phyloP scores from a whole-genome alignment of 2,113 vertebrate genomes.

The Henicopernis longicauda region DNA sequence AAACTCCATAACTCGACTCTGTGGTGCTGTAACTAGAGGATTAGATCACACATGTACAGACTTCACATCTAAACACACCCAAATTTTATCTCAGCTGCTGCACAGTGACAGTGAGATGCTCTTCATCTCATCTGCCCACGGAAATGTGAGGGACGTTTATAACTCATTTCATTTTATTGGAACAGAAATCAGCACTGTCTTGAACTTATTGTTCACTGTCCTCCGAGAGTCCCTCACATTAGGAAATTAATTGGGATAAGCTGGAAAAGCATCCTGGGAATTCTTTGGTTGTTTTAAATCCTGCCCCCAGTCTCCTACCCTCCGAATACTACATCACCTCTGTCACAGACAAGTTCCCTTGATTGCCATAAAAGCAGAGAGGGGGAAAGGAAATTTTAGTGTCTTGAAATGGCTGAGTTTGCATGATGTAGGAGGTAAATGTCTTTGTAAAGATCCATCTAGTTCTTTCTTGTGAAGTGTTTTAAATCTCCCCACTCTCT shows the following conservation, averaged over 20 bases:
- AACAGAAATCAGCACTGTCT: neutral
- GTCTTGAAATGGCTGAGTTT: neutral
- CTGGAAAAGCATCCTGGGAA: neutral
- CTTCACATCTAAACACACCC: neutral
- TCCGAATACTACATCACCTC: neutral
- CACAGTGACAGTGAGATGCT: neutral
- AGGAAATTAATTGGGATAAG: neutral
- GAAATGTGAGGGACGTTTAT: neutral
- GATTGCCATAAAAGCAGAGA: neutral
- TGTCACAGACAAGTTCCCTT: neutral
- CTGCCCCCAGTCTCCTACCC: neutral
- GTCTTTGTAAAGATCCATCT: neutral
- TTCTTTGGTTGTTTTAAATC: conserved; percentile 13
- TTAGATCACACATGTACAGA: neutral
- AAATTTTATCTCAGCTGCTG: conserved; percentile 18
- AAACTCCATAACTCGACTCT: neutral
- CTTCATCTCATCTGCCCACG: neutral
- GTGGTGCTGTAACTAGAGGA: neutral
- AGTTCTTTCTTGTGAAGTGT: neutral
- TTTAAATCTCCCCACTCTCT: neutral
- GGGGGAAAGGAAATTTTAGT: neutral
- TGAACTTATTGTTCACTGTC: neutral
- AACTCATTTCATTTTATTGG: neutral
- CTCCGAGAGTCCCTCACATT: neutral
- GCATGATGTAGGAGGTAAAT: neutral